Evolutionary conservation across 2,113 vertebrate genomes (phyloP).

Genomic region (Dicerorhinus sumatrensis): DNA sequence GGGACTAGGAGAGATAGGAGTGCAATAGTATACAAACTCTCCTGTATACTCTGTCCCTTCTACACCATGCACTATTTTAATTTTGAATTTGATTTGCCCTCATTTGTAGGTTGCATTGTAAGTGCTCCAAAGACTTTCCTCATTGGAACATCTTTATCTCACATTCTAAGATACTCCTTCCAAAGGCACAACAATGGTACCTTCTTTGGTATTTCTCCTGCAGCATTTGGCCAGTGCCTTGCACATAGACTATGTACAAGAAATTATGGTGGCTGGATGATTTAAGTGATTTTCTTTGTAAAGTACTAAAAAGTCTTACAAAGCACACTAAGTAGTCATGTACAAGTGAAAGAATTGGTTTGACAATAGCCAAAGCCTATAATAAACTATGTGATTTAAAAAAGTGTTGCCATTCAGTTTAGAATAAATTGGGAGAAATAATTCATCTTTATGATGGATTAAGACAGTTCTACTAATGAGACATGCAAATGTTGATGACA

Average conservation of each 20-base stretch:
- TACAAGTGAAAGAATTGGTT: background rate
- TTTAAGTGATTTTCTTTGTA: background rate
- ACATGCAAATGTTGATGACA: background rate
- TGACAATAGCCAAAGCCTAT: background rate
- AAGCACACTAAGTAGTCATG: background rate
- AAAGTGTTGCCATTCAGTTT: background rate
- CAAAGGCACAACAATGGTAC: background rate
- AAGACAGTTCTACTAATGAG: slow-evolving; percentile 9
- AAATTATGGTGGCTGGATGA: background rate
- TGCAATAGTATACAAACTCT: background rate
- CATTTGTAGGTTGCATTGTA: background rate
- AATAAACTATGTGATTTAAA: background rate
- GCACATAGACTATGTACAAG: background rate
- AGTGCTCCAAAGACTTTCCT: background rate
- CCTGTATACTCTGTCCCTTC: background rate
- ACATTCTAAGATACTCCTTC: background rate
- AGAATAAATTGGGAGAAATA: slow-evolving; percentile 38
- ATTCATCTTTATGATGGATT: background rate
- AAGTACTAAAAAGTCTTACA: background rate
- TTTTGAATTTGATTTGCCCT: background rate
- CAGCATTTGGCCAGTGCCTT: background rate
- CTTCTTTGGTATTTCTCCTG: background rate
- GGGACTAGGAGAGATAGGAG: background rate
- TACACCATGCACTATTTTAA: background rate
- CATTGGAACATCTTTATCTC: background rate